Evolutionary conservation across 2,797 vertebrate species (phyloP).

Genomic region (Characodon lateralis): DNA sequence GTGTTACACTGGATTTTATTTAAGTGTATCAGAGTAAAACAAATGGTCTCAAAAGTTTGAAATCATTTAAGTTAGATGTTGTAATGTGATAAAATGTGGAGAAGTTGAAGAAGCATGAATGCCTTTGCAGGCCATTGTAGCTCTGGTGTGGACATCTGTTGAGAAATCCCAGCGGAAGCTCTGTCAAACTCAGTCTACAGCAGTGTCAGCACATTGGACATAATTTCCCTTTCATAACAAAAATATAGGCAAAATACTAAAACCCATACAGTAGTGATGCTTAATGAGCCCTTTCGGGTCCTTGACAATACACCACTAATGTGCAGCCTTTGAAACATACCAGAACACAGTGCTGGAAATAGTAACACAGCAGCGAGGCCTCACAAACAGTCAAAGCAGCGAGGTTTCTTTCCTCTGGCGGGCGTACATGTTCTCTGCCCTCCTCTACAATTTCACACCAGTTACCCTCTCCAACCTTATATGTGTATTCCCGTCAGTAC

Average conservation of each 20-base stretch:
- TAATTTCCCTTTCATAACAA: conserved; percentile 59
- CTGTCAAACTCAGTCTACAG: conserved; percentile 50
- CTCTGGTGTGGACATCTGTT: conserved; percentile 13
- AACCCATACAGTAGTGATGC: conserved; percentile 75
- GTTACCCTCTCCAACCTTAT: not conserved
- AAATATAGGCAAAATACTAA: conserved; percentile 76
- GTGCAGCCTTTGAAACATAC: conserved; percentile 68
- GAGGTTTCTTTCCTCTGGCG: conserved; percentile 7
- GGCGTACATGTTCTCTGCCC: conserved; percentile 1
- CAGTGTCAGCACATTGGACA: conserved; percentile 29
- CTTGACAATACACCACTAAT: conserved; percentile 79
- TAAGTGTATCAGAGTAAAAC: not conserved
- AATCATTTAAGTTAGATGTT: not conserved
- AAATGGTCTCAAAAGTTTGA: not conserved
- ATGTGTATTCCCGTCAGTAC: conserved; percentile 17
- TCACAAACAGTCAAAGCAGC: conserved; percentile 32
- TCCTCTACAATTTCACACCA: conserved; percentile 29
- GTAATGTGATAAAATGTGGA: not conserved
- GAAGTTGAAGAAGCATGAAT: not conserved
- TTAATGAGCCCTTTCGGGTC: conserved; percentile 76
- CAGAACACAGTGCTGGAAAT: conserved; percentile 67
- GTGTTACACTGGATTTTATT: not conserved
- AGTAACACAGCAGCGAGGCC: conserved; percentile 63
- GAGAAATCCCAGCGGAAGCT: conserved; percentile 35
- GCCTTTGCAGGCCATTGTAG: not conserved